Percentiles rank a stretch among this genome's conserved stretches.
Conservation (phyloP, 2,888 invertebrate genomes). For the Trachelus tabidus region DNA sequence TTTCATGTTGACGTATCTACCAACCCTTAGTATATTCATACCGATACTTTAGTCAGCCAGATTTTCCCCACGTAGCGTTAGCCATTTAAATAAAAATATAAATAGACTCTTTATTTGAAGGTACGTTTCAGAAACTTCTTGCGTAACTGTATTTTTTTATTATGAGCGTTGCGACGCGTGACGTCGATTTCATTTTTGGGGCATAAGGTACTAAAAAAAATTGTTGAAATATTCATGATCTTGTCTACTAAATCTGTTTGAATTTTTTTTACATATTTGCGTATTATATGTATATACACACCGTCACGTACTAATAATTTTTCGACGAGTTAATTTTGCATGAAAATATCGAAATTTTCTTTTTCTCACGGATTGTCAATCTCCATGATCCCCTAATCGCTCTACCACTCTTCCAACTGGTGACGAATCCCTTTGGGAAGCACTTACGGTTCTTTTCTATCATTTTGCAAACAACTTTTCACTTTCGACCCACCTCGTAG, state of each 20-base stretch:
- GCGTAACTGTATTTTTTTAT: neutral
- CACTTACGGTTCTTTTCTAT: neutral
- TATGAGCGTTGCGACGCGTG: neutral
- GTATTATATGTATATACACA: neutral
- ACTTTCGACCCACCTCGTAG: neutral
- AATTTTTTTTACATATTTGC: neutral
- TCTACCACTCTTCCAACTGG: neutral
- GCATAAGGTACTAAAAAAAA: neutral
- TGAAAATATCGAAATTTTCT: neutral
- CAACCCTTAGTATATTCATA: neutral
- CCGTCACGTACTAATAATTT: neutral
- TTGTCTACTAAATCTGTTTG: neutral
- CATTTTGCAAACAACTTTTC: neutral
- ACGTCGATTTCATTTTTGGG: neutral
- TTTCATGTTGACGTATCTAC: neutral
- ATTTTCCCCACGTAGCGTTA: neutral
- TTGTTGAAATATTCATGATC: no score
- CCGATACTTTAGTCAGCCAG: neutral
- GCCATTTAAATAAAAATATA: neutral
- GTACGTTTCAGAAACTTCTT: neutral
- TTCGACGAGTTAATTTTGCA: neutral
- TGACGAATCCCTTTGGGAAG: neutral
- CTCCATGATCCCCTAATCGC: neutral
- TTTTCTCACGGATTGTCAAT: neutral
- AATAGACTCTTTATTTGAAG: neutral